Percentiles rank a stretch among this genome's conserved stretches.
Evolutionary conservation across 2,113 vertebrate species (phyloP).

Genomic region (Melanerpes formicivorus): DNA sequence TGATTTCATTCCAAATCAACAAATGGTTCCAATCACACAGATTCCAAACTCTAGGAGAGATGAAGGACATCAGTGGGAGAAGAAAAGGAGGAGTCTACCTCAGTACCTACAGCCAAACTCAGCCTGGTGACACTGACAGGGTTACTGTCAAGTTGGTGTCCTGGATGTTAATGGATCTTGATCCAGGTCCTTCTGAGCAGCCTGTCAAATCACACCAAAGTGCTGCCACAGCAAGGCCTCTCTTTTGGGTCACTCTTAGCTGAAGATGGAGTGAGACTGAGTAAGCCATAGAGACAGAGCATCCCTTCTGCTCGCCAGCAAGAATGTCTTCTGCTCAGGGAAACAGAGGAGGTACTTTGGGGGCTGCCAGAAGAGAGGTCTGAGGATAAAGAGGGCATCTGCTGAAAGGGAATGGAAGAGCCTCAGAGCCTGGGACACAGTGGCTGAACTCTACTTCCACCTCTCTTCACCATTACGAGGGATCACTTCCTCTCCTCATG

Average conservation of each 20-base stretch:
- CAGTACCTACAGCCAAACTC: not conserved
- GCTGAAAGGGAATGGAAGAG: not conserved
- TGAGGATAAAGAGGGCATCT: not conserved
- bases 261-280: not conserved
- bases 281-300: fast-evolving
- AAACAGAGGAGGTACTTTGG: not conserved
- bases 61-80: not conserved
- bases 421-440: not conserved
- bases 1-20: not conserved
- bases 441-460: not conserved
- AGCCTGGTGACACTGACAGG: not conserved
- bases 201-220: not conserved
- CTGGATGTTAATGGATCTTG: no score
- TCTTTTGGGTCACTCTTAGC: not conserved
- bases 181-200: not conserved
- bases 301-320: not conserved
- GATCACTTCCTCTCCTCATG: not conserved
- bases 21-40: not conserved
- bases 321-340: not conserved
- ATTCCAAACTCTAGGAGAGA: not conserved
- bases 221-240: not conserved
- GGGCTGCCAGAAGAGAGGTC: not conserved
- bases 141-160: not conserved
- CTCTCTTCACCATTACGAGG: not conserved
- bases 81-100: not conserved